Conservation (phyloP, 2,888 invertebrate species). For the Stenoptilia bipunctidactyla region DNA sequence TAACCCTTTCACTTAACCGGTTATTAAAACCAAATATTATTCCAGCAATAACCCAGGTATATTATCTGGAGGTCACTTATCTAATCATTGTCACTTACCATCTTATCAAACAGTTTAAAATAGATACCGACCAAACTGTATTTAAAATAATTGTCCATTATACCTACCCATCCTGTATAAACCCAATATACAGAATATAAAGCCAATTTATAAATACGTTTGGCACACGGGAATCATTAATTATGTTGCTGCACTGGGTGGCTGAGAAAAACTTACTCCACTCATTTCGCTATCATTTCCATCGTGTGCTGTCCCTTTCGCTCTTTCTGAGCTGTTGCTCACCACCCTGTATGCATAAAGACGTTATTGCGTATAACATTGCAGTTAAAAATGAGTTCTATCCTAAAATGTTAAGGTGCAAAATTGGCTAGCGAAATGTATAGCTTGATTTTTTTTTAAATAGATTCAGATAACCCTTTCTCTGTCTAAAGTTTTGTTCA, state of each 20-base stretch:
- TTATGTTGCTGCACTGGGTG: slow-evolving; percentile 71
- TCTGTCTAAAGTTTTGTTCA: slow-evolving; percentile 52
- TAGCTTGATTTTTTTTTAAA: slow-evolving; percentile 17
- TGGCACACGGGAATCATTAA: slow-evolving; percentile 66
- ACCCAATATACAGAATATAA: slow-evolving; percentile 43
- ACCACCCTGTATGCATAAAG: not conserved
- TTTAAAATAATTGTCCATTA: no score
- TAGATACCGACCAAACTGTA: no score
- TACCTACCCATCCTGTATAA: slow-evolving; percentile 25
- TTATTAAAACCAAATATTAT: no score
- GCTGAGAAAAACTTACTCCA: slow-evolving; percentile 70
- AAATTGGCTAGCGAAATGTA: not conserved
- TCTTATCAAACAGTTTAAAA: no score
- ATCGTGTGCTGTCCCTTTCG: slow-evolving; percentile 51
- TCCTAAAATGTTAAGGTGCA: not conserved
- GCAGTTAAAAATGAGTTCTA: not conserved
- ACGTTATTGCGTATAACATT: not conserved
- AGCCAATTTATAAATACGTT: slow-evolving; percentile 69
- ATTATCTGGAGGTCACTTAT: no score
- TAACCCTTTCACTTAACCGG: no score
- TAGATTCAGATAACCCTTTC: slow-evolving; percentile 28
- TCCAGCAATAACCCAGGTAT: no score
- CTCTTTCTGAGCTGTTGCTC: slow-evolving; percentile 24
- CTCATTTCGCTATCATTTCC: slow-evolving; percentile 65
- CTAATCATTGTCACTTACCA: no score